phyloP scores from a whole-genome alignment of 2,113 vertebrate species.

The Saiga tatarica region DNA sequence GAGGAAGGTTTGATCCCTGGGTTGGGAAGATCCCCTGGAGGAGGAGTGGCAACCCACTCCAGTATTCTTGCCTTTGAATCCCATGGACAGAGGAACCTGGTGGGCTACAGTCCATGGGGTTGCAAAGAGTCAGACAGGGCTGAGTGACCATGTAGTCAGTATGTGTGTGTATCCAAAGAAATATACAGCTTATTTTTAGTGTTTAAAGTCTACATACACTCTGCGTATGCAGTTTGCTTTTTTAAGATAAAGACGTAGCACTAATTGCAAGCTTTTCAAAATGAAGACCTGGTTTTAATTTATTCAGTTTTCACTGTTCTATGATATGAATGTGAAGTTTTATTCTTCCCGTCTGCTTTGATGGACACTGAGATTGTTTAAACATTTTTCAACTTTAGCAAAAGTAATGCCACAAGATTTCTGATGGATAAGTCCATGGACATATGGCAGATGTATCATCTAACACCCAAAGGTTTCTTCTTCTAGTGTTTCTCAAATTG shows the following conservation, averaged over 20 bases:
- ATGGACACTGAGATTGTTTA: neutral
- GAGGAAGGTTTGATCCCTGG: neutral
- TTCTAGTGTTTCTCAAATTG: neutral
- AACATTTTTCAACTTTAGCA: conserved; percentile 9
- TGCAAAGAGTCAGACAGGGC: neutral
- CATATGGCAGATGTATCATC: neutral
- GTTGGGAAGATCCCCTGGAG: neutral
- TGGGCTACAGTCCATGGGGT: neutral
- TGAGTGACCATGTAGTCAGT: neutral
- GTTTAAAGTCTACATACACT: neutral
- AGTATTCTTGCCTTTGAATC: neutral
- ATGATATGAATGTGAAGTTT: neutral
- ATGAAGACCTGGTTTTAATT: neutral
- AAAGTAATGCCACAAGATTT: neutral
- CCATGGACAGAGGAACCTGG: neutral
- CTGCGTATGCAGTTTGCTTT: neutral
- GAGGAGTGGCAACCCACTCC: neutral
- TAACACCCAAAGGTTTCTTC: neutral
- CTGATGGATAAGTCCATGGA: neutral
- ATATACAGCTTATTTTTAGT: neutral
- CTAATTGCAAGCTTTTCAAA: neutral
- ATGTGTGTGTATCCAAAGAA: neutral
- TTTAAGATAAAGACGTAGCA: neutral
- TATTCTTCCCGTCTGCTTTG: neutral
- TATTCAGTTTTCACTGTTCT: neutral